Base-by-base conservation (phyloP, 2,113 vertebrate species). In the Halichoeres trimaculatus region DNA sequence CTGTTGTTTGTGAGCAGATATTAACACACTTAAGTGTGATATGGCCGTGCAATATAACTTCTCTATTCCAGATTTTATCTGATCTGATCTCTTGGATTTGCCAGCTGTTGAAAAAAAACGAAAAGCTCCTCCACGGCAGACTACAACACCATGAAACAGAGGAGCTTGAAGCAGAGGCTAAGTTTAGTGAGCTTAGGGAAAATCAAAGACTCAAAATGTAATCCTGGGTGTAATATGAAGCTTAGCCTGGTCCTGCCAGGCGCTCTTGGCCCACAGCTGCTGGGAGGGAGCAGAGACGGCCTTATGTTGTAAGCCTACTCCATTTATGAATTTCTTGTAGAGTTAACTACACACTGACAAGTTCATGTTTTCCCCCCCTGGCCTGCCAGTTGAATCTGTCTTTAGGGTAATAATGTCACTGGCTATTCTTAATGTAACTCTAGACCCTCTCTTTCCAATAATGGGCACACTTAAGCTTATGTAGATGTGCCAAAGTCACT, bases 221-320 rank as follows among this genome's bases (percentile, higher is more conserved):
- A 93, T 93, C 89, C 92, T 88, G 88, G 77, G 85, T 90, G 92
- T 93, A 94, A 94, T 89, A 85, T 84, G 90, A 93, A 89, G 87
- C 92, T 91, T 87, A 87, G 83, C 66, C 70, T 70, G 71, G 89
- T 74, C 79, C 70, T 84, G 88, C 85, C 90, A 90, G 84, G 85
- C 60, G 85, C 89, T 85, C 65, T 83, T 79, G 86, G 81, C 81
- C 90, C 83, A 85, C 83, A 88, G 86, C 91, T 91, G 90, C 83
- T 81, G 63, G 64, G 64, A 85, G 83, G 85, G 81, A 60, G 70
- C 76, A 86, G 69, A 85, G 83, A 74, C 19, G 60, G 50, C 65
- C 85, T 78, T 59, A 70, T 38, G 43, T 63, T 76, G 77, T 79
- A 84, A 88, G 85, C 74, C 81, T 84, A 76, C 84, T 86, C 83